Conservation (phyloP, 2,888 invertebrate species). For the Teleiodes luculella region DNA sequence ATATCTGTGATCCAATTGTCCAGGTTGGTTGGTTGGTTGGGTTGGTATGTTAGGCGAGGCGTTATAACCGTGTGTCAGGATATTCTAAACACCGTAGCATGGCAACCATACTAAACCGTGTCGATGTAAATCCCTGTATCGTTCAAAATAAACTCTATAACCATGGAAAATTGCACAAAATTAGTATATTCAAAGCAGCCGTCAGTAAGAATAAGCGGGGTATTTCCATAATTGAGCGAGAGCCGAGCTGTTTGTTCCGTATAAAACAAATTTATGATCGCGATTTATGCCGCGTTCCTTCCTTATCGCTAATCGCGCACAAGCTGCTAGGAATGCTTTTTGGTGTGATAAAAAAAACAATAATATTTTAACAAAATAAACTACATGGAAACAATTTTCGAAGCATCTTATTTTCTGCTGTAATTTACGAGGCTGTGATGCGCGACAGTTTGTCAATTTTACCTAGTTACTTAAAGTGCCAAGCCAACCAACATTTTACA, state of each 20-base stretch:
- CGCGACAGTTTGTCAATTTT: no score
- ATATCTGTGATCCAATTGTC: no score
- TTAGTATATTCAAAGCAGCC: conserved; percentile 1
- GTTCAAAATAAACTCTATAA: not conserved
- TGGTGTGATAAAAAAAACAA: not conserved
- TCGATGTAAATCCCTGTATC: not conserved
- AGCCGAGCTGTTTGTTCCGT: conserved; percentile 37
- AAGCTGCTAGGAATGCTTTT: not conserved
- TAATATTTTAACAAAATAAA: no score
- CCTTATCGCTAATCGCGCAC: conserved; percentile 19
- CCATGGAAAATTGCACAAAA: conserved; percentile 4
- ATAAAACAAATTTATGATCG: conserved; percentile 35
- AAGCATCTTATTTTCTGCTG: no score
- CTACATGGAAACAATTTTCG: no score
- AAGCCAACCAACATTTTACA: no score
- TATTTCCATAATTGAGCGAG: conserved; percentile 38
- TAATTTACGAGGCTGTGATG: no score
- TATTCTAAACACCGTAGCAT: no score
- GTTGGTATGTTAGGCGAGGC: no score
- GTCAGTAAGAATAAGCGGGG: conserved; percentile 18
- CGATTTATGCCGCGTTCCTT: conserved; percentile 40
- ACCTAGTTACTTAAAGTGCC: no score
- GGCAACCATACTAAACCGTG: not conserved
- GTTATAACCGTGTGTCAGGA: no score
- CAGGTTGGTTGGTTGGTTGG: no score